Percentiles rank a stretch among this genome's conserved stretches.
These are phyloP conservation scores for Amblyjoppa proteus DNA, from an alignment of 2,888 invertebrate genomes.

Conservation along the genomic window DNA sequence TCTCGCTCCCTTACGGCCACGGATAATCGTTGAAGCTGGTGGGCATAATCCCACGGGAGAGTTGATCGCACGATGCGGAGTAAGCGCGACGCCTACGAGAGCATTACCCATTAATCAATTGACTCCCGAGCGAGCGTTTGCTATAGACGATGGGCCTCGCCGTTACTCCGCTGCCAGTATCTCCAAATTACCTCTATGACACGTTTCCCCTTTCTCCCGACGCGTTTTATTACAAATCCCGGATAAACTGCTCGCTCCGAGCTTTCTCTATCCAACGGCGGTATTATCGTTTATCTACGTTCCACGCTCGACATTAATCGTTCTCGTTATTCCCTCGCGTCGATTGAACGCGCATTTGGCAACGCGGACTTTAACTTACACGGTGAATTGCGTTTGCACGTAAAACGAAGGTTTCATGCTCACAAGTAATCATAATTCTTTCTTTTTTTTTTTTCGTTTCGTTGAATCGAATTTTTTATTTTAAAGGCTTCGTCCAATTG, in stretches of 20 bases:
- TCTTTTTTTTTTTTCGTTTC: not conserved
- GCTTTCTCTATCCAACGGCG: slow-evolving; percentile 6
- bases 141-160: slow-evolving; percentile 40
- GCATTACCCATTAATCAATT: slow-evolving; percentile 74
- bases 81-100: slow-evolving; percentile 63
- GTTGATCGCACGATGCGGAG: slow-evolving; percentile 43
- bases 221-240: slow-evolving; percentile 43
- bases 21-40: slow-evolving; percentile 40
- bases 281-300: slow-evolving; percentile 44
- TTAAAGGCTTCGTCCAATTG: not conserved
- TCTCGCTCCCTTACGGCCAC: not conserved
- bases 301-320: slow-evolving; percentile 24
- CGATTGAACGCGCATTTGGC: not conserved
- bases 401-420: not conserved
- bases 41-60: slow-evolving; percentile 69
- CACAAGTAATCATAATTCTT: not conserved
- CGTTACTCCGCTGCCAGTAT: slow-evolving; percentile 53
- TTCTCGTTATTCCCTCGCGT: slow-evolving; percentile 13
- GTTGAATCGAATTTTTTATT: not conserved
- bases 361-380: not conserved
- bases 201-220: slow-evolving; percentile 22
- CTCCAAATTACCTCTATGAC: slow-evolving; percentile 42
- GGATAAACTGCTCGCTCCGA: not conserved
- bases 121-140: slow-evolving; percentile 68
- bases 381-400: not conserved